Base-by-base conservation (phyloP, 2,888 invertebrate genomes). In the Psylliodes chrysocephalus region DNA sequence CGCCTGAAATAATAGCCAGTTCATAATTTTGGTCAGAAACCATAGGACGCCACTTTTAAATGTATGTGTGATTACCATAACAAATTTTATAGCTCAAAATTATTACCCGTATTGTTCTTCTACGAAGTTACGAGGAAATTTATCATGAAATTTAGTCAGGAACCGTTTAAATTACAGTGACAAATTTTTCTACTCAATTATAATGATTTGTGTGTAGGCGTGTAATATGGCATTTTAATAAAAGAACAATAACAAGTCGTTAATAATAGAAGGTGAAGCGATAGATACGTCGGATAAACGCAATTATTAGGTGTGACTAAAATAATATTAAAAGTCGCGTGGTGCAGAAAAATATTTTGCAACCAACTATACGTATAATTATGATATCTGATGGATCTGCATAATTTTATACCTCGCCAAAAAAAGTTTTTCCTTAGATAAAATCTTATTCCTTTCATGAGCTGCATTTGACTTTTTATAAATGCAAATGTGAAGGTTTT, bases 1-100 rank as follows among this genome's bases (percentile, higher is more conserved):
- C 62, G 62, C 66, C 66, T 42, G 54, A 62, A 60, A 62, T 60
- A 60, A 59, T 35, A 61, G 51, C 55, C 35, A 52, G 46, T 44
- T 38, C 30, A 61, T 61, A 61, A 57, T 55, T 62, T 63, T 57
- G 14, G 66, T 30, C 22, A 15, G 35, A 59, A 8, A 54, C 66
- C 46, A 51, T 52, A 30, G 66, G 62, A 55, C 35, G 62, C 66
- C 62, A 55, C 55, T 59, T 42, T 65, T 59, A 62, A 51, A 62
- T 62, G 62, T 61, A 65, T 62, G 47, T 62, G 49, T 44, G 59
- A 65, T 65, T 62, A 65, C 65, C 65, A 65, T 65, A 66, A 66
- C 62, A 56, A 61, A 66, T 66, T 66, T 66, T 60, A 62, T 55
- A 49, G 33, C 62, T 30, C 33, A 35, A 66, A 62, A 62, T 66